Evolutionary conservation across 2,888 invertebrate species (phyloP).

Genomic region (Patella pellucida): DNA sequence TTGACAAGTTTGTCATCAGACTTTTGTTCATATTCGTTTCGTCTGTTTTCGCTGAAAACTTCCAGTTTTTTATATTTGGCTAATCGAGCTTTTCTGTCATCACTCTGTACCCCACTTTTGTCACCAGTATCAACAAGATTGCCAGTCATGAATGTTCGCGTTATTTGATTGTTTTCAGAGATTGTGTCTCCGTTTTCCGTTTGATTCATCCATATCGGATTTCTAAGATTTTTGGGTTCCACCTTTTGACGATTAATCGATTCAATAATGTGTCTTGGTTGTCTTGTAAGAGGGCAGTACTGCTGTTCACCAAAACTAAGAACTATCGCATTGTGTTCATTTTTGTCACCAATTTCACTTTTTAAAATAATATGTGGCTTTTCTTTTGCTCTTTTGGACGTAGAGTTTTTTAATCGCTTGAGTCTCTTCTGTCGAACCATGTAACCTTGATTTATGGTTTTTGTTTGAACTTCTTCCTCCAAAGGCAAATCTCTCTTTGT

Average conservation of each 20-base stretch:
- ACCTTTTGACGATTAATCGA: background rate
- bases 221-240: too few relatives aligned
- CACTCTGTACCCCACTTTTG: too few relatives aligned
- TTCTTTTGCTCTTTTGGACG: too few relatives aligned
- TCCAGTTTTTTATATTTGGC: conserved; percentile 2
- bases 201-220: too few relatives aligned
- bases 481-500: background rate
- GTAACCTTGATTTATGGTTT: background rate
- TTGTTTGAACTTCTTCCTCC: background rate
- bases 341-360: background rate
- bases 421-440: background rate
- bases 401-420: background rate
- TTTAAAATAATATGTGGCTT: background rate
- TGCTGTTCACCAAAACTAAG: background rate
- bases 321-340: background rate
- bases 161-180: too few relatives aligned
- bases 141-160: too few relatives aligned
- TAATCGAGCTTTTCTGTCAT: background rate
- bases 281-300: background rate
- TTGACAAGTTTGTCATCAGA: background rate
- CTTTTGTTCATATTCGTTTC: background rate
- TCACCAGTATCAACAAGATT: too few relatives aligned
- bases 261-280: background rate
- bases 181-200: too few relatives aligned
- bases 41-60: background rate